These are phyloP conservation scores for Prionailurus viverrinus DNA, from an alignment of 2,113 vertebrate species.

Conservation along the genomic window DNA sequence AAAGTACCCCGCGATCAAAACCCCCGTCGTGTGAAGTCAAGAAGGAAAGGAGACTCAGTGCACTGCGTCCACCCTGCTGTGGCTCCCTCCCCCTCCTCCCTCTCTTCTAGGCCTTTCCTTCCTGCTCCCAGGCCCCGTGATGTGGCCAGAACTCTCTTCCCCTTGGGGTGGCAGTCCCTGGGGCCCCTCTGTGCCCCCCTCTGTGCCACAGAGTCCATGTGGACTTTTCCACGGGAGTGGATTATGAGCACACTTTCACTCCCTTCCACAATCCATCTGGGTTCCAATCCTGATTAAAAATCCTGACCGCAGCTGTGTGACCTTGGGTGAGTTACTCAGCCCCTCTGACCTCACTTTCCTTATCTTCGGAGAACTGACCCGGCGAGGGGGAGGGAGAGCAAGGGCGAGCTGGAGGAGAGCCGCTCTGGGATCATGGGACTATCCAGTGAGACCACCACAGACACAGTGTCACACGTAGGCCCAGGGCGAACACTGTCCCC, in stretches of 20 bases:
- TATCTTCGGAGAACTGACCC: not conserved
- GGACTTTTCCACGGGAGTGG: too few relatives aligned
- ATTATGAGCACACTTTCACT: not conserved
- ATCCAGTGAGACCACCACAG: rapidly evolving
- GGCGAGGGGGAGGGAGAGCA: not conserved
- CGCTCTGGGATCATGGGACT: rapidly evolving
- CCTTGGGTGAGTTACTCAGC: not conserved
- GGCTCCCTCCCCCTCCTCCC: not conserved
- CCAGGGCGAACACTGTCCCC: too few relatives aligned
- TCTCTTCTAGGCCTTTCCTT: not conserved
- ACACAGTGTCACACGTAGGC: not conserved
- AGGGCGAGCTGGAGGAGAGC: too few relatives aligned
- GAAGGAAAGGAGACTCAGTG: not conserved
- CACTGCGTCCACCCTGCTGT: not conserved
- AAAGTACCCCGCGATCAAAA: not conserved
- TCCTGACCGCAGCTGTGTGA: not conserved
- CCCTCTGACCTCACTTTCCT: not conserved
- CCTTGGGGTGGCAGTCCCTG: not conserved
- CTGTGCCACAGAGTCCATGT: not conserved
- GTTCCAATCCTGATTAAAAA: not conserved
- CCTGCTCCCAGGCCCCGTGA: not conserved
- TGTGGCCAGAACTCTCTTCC: not conserved
- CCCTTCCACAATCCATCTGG: not conserved
- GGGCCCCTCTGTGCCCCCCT: not conserved
- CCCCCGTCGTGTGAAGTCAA: not conserved